Evolutionary conservation across 2,888 invertebrate species (phyloP).

Genomic region (Liopterus haemorrhoidalis): DNA sequence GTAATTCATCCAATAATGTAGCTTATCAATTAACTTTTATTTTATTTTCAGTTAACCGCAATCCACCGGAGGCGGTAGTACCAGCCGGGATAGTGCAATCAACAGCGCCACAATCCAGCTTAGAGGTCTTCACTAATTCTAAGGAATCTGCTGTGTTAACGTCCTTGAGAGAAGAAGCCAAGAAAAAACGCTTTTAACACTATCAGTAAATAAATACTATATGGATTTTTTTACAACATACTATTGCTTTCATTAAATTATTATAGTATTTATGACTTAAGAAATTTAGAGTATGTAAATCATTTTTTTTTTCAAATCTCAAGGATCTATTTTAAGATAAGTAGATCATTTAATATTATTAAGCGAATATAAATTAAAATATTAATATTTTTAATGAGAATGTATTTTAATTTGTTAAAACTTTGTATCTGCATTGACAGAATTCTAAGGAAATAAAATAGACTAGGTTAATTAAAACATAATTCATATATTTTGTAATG

Average conservation of each 20-base stretch:
- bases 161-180: slow-evolving; percentile 43
- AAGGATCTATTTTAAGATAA: neutral
- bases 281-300: neutral
- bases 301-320: neutral
- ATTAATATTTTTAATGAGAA: no score
- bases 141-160: slow-evolving; percentile 45
- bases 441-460: no score
- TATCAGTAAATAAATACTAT: neutral
- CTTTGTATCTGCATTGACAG: no score
- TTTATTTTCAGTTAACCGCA: slow-evolving; percentile 40
- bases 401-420: no score
- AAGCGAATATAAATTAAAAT: no score
- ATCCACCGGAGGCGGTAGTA: slow-evolving; percentile 42
- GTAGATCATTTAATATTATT: slow-evolving; percentile 6
- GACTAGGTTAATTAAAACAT: no score
- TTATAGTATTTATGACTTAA: neutral
- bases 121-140: slow-evolving; percentile 44
- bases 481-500: no score
- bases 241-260: neutral
- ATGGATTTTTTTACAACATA: neutral
- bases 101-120: slow-evolving; percentile 42
- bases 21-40: no score
- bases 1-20: no score
- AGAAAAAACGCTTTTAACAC: slow-evolving; percentile 33
- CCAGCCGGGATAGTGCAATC: slow-evolving; percentile 49